phyloP scores from a whole-genome alignment of 2,797 vertebrate species.

The Telmatherina bonti region DNA sequence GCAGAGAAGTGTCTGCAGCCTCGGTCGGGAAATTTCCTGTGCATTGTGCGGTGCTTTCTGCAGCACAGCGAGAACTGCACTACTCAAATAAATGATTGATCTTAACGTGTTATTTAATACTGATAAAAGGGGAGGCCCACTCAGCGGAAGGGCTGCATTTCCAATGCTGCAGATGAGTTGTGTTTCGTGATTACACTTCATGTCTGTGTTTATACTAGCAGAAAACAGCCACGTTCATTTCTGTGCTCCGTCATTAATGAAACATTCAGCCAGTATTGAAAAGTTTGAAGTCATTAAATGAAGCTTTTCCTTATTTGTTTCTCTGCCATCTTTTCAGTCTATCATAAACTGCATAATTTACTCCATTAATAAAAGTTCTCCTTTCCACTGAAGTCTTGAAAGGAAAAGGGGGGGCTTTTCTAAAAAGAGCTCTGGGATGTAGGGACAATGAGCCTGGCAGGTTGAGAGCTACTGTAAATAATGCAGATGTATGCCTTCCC shows the following conservation, averaged over 20 bases:
- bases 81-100: constrained; percentile 3
- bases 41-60: background rate
- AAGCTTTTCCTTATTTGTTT: constrained; percentile 21
- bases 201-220: background rate
- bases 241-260: constrained; percentile 35
- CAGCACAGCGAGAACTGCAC: background rate
- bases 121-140: background rate
- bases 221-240: background rate
- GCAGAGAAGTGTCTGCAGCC: background rate
- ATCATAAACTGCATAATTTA: background rate
- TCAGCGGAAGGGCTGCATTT: constrained; percentile 2
- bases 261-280: constrained; percentile 10
- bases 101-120: constrained; percentile 12
- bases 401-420: constrained; percentile 44
- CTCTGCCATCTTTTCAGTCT: no score
- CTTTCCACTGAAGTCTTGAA: constrained; percentile 55
- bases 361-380: constrained; percentile 55
- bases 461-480: constrained; percentile 70
- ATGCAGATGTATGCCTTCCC: constrained; percentile 55
- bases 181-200: background rate
- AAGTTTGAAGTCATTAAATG: constrained; percentile 3
- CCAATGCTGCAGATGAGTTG: background rate
- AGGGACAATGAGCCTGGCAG: constrained; percentile 28
- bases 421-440: constrained; percentile 51
- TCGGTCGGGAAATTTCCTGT: background rate